Percentiles rank a stretch among this genome's conserved stretches.
Evolutionary conservation across 2,113 vertebrate genomes (phyloP).

Genomic region (Bungarus multicinctus): DNA sequence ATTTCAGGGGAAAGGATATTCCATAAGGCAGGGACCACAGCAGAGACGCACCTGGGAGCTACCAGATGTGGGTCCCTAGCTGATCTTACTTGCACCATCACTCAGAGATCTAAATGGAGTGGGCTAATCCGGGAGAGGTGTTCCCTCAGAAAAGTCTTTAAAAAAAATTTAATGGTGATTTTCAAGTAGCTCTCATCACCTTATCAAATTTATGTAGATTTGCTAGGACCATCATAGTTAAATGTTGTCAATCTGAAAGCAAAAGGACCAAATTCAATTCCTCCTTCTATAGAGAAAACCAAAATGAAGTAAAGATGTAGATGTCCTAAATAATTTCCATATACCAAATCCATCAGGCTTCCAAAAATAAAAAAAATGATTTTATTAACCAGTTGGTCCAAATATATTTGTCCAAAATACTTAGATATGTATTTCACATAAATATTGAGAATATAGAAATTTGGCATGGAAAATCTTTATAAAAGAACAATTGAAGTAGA

Average conservation of each 20-base stretch:
- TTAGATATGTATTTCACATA: not conserved
- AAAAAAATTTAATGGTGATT: not conserved
- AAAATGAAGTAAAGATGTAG: not conserved
- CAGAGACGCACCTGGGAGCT: not conserved
- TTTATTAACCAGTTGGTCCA: not conserved
- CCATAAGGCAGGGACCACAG: not conserved
- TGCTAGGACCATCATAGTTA: not conserved
- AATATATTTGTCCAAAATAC: not conserved
- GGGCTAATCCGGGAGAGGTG: not conserved
- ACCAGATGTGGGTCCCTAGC: not conserved
- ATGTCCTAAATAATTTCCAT: not conserved
- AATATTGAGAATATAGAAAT: not conserved
- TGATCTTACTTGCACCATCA: not conserved
- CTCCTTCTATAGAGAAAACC: not conserved
- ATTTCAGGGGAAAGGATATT: not conserved
- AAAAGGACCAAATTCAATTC: not conserved
- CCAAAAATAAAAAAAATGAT: not conserved
- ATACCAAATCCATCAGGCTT: not conserved
- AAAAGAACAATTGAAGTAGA: not conserved
- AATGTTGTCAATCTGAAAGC: not conserved
- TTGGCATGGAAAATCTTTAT: not conserved
- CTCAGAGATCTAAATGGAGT: not conserved
- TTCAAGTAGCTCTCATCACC: not conserved
- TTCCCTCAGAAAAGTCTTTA: not conserved
- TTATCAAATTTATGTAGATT: not conserved